Evolutionary conservation across 2,113 vertebrate species (phyloP), one percentile per base, ranked within the genome.

Genomic region (Siniperca chuatsi): DNA sequence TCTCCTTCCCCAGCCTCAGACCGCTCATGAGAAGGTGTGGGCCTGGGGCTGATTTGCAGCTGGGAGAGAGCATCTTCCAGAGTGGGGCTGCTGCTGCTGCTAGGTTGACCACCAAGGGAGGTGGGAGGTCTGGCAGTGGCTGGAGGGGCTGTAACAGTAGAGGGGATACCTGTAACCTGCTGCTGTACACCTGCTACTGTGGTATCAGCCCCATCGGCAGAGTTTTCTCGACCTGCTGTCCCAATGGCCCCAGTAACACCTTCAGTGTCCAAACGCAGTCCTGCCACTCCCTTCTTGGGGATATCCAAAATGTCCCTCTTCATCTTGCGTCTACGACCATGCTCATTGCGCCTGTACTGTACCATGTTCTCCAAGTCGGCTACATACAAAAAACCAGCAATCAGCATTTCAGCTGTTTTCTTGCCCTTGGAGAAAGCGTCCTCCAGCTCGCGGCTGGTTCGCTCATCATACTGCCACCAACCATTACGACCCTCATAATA

Each of bases 391-490:
- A 99, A 99, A 2, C 98, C 98, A 20, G 98, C 98, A 23, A 99
- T 99, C 57, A 99, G 95, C 98, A 99, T 99, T 94, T 99, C 98
- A 0, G 98, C 98, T 58, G 96, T 99, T 94, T 99, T 99, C 96
- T 99, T 99, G 87, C 98, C 98, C 93, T 98, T 98, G 85, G 97
- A 95, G 92, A 98, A 99, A 78, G 98, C 98, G 81, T 99, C 98
- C 96, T 99, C 98, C 92, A 99, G 95, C 95, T 99, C 98, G 21
- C 97, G 97, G 94, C 97, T 99, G 86, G 98, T 99, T 83, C 98
- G 96, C 91, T 99, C 98, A n/a, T 99, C 98, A 50, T 99, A 99
- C 90, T 99, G 98, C 98, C 98, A 99, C 98, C 98, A 99, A 65
- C 98, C 98, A 55, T 99, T 99, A 82, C 98, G 96, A 57, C 98